A percentile compares a stretch with the other conserved stretches of the same genome.
Conservation (phyloP, 2,888 invertebrate genomes). For the Beris chalybata region DNA sequence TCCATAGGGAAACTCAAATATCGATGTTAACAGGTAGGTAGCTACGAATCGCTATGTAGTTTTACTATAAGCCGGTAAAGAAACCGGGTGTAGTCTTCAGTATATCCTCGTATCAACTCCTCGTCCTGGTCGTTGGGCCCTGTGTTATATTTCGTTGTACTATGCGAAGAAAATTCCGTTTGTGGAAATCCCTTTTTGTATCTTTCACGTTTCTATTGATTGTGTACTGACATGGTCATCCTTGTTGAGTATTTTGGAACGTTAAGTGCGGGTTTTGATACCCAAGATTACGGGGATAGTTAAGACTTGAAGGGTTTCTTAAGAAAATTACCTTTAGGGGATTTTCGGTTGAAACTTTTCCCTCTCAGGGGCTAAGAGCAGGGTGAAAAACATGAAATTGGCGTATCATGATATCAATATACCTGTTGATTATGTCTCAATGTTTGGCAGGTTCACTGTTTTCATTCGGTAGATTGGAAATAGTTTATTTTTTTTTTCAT, state of each 20-base stretch:
- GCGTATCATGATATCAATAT: slow-evolving; percentile 29
- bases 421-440: slow-evolving; percentile 31
- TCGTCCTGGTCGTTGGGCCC: slow-evolving; percentile 1
- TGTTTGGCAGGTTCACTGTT: neutral
- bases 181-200: slow-evolving; percentile 27
- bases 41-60: too few species aligned
- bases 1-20: too few species aligned
- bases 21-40: too few species aligned
- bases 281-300: slow-evolving; percentile 30
- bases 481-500: too few species aligned
- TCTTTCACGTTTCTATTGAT: slow-evolving; percentile 28
- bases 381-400: slow-evolving; percentile 30
- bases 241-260: slow-evolving; percentile 30
- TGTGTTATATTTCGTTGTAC: slow-evolving; percentile 10
- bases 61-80: too few species aligned
- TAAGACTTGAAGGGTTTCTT: slow-evolving; percentile 32
- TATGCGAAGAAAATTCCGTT: slow-evolving; percentile 25
- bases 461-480: too few species aligned
- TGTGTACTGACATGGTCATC: slow-evolving; percentile 31
- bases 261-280: slow-evolving; percentile 31
- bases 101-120: slow-evolving; percentile 4
- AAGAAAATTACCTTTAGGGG: slow-evolving; percentile 30
- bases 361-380: neutral
- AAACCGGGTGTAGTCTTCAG: neutral
- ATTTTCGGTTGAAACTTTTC: slow-evolving; percentile 27